Conservation (phyloP, 2,888 invertebrate species). For the Thumatha senex region DNA sequence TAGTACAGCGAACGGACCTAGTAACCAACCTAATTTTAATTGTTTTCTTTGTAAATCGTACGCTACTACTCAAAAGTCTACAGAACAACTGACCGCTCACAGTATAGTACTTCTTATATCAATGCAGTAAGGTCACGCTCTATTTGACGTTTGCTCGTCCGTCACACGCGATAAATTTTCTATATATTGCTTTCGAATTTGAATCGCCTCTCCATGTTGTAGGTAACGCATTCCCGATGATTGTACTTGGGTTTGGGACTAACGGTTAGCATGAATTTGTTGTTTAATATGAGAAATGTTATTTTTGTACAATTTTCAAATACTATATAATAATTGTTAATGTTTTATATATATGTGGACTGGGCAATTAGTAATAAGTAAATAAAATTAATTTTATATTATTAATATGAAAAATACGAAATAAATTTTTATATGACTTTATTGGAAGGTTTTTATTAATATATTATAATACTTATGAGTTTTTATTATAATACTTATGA, state of each 20-base stretch:
- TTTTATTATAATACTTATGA: too few relatives aligned
- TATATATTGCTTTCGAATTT: too few relatives aligned
- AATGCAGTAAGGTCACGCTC: too few relatives aligned
- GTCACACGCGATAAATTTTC: too few relatives aligned
- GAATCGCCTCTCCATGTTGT: too few relatives aligned
- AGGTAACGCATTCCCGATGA: not conserved
- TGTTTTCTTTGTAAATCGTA: too few relatives aligned
- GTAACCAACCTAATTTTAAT: too few relatives aligned
- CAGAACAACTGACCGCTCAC: too few relatives aligned
- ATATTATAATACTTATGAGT: not conserved
- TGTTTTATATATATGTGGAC: slow-evolving; percentile 49
- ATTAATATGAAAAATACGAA: slow-evolving; percentile 30
- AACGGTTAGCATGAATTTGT: not conserved
- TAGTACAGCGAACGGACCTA: too few relatives aligned
- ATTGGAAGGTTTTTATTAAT: slow-evolving; percentile 3
- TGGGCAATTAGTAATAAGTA: slow-evolving; percentile 52
- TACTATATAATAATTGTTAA: slow-evolving; percentile 36
- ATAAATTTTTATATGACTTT: slow-evolving; percentile 38
- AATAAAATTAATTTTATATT: slow-evolving; percentile 46
- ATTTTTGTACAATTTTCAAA: slow-evolving; percentile 28
- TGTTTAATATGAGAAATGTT: slow-evolving; percentile 19
- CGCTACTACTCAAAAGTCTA: too few relatives aligned
- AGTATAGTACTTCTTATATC: too few relatives aligned
- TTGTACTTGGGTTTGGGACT: slow-evolving; percentile 1
- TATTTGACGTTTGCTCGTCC: too few relatives aligned